Conservation (phyloP, 2,888 invertebrate species). For the Cerastoderma edule region DNA sequence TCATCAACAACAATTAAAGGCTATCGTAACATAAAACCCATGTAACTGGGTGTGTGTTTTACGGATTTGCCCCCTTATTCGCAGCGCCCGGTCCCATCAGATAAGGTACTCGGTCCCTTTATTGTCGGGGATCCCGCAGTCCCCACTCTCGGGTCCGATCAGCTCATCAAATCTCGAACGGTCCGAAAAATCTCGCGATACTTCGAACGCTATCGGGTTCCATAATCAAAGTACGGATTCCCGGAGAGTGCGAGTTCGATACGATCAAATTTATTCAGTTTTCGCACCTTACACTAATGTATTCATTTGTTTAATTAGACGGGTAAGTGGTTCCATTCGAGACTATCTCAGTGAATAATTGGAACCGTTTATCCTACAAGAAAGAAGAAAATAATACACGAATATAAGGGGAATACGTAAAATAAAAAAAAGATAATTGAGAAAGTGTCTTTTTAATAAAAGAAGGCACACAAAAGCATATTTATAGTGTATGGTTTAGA, state of each 20-base stretch:
- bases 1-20: neutral
- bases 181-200: slow-evolving; percentile 21
- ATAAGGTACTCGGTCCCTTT: slow-evolving; percentile 25
- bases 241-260: slow-evolving; percentile 31
- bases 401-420: too few relatives aligned
- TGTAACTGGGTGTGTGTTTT: slow-evolving; percentile 8
- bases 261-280: slow-evolving; percentile 49
- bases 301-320: slow-evolving; percentile 35
- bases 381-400: too few relatives aligned
- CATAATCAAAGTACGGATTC: slow-evolving; percentile 15
- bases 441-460: too few relatives aligned
- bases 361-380: slow-evolving; percentile 32
- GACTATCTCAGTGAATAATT: slow-evolving; percentile 32
- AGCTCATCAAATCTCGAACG: slow-evolving; percentile 3
- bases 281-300: slow-evolving; percentile 55
- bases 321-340: slow-evolving; percentile 41
- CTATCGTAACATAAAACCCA: slow-evolving; percentile 13
- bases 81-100: slow-evolving; percentile 25
- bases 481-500: too few relatives aligned
- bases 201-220: slow-evolving; percentile 36
- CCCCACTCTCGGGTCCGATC: slow-evolving; percentile 2
- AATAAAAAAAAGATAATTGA: too few relatives aligned
- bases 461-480: too few relatives aligned
- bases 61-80: slow-evolving; percentile 4
- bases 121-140: neutral